These are phyloP conservation scores for Tetramorium bicarinatum DNA, from an alignment of 2,888 invertebrate genomes.

Conservation along the genomic window DNA sequence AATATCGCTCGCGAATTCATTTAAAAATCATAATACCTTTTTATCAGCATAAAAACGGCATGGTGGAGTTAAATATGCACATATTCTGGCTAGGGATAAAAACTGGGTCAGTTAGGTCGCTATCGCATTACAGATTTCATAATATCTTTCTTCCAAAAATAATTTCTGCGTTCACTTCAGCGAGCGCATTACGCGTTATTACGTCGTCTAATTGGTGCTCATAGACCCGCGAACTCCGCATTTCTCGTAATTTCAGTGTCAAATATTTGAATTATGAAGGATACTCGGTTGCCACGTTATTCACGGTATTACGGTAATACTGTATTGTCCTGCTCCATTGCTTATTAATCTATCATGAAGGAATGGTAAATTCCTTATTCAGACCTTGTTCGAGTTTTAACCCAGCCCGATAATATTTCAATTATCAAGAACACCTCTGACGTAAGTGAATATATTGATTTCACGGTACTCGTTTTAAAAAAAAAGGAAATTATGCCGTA, in stretches of 20 bases:
- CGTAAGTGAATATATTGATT: slow-evolving; percentile 40
- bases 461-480: background rate
- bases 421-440: slow-evolving; percentile 34
- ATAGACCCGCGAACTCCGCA: background rate
- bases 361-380: background rate
- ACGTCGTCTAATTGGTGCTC: slow-evolving; percentile 22
- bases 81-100: background rate
- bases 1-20: background rate
- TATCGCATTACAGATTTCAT: slow-evolving; percentile 1
- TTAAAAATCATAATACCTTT: background rate
- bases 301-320: slow-evolving; percentile 21
- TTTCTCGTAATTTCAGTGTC: slow-evolving; percentile 16
- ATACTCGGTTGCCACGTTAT: background rate
- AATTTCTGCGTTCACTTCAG: slow-evolving; percentile 9
- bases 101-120: slow-evolving; percentile 11
- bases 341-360: slow-evolving; percentile 19
- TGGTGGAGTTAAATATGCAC: slow-evolving; percentile 2
- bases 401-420: slow-evolving; percentile 35
- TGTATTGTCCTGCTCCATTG: background rate
- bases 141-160: slow-evolving; percentile 20
- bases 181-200: slow-evolving; percentile 15
- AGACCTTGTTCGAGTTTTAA: slow-evolving; percentile 14
- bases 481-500: slow-evolving; percentile 18
- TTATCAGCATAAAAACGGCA: background rate
- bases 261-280: slow-evolving; percentile 38